Percentiles rank a stretch among this genome's conserved stretches.
These are phyloP conservation scores for Reticulitermes speratus DNA, from an alignment of 1,140 invertebrate species.

Conservation along the genomic window DNA sequence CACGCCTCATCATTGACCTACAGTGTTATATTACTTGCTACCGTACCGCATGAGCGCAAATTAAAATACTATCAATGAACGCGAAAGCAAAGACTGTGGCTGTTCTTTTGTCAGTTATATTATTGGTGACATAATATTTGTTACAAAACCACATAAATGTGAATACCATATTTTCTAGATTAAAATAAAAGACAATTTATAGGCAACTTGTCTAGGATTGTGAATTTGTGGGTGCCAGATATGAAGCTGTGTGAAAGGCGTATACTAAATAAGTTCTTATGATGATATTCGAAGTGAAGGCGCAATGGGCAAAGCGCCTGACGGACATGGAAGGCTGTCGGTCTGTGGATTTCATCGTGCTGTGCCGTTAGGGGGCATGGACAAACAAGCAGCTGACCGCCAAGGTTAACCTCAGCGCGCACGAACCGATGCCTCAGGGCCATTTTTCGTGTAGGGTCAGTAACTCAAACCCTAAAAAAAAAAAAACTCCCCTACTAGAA, in stretches of 20 bases:
- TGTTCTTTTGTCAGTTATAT: not conserved
- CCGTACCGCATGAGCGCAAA: not conserved
- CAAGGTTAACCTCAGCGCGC: not conserved
- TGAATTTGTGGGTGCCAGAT: not conserved
- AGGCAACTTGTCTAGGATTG: not conserved
- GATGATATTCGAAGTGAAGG: not conserved
- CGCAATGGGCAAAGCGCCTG: not conserved
- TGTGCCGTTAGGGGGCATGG: slow-evolving; percentile 1
- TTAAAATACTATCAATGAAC: not conserved
- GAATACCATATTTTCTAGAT: not conserved
- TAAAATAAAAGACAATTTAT: not conserved
- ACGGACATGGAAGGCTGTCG: not conserved
- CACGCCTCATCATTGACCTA: not conserved
- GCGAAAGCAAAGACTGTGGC: not conserved
- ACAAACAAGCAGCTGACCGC: not conserved
- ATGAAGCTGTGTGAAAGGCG: not conserved
- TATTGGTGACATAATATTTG: not conserved
- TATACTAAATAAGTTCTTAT: not conserved
- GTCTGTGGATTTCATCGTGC: not conserved
- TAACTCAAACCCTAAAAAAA: not conserved
- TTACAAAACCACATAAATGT: not conserved
- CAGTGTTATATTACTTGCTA: not conserved
- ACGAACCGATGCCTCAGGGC: not conserved
- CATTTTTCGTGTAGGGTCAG: not conserved
- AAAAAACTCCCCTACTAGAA: not conserved